phyloP scores from a whole-genome alignment of 2,888 invertebrate species.

The Dorcus hopei region DNA sequence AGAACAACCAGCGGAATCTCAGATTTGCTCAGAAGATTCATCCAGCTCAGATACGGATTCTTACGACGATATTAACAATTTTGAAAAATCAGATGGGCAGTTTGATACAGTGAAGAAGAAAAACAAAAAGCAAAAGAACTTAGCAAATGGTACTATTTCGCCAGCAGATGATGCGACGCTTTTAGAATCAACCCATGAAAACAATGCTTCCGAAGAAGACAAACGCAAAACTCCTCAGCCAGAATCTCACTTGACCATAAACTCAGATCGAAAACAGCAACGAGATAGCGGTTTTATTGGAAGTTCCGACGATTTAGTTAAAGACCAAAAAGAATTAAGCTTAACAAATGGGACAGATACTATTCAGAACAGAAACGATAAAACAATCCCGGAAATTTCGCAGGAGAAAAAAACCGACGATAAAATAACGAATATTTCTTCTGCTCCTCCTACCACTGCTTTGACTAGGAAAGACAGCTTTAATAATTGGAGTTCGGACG shows the following conservation, averaged over 20 bases:
- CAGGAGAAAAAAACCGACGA: conserved; percentile 1
- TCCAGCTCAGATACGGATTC: conserved; percentile 73
- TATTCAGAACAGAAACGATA: conserved; percentile 19
- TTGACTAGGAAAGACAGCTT: conserved; percentile 84
- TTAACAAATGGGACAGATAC: conserved; percentile 31
- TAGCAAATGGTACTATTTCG: conserved; percentile 51
- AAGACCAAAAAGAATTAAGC: conserved; percentile 57
- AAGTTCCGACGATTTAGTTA: conserved; percentile 80
- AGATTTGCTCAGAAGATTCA: conserved; percentile 56
- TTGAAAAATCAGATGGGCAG: conserved; percentile 70
- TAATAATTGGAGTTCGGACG: conserved; percentile 92
- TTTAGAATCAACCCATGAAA: conserved; percentile 49
- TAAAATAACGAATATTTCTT: not conserved
- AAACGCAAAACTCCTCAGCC: conserved; percentile 68
- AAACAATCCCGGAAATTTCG: not conserved
- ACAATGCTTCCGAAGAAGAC: conserved; percentile 63
- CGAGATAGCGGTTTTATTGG: conserved; percentile 87
- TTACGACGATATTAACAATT: conserved; percentile 61
- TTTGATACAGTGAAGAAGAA: conserved; percentile 85
- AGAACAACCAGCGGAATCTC: conserved; percentile 41
- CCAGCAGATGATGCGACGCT: conserved; percentile 64
- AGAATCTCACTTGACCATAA: conserved; percentile 47
- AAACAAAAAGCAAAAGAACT: conserved; percentile 62
- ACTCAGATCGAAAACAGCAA: conserved; percentile 70
- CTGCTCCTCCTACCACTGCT: conserved; percentile 55